Base-by-base conservation (phyloP, 2,113 vertebrate species). In the Pseudopodoces humilis region DNA sequence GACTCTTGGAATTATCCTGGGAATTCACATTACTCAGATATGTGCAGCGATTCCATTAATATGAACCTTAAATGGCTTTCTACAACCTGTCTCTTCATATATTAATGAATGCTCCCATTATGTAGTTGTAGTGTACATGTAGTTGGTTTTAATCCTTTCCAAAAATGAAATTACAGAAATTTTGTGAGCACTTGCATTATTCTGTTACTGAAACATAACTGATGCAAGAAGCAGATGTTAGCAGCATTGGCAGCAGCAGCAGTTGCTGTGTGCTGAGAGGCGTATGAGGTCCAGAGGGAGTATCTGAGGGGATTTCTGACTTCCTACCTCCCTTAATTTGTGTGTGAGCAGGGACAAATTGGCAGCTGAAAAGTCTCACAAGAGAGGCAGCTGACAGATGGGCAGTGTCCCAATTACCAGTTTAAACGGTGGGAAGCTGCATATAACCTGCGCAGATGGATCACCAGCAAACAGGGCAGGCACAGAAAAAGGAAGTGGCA, bases 381-480 rank as follows among this genome's bases (percentile, higher is more conserved):
- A 58, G 76, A 63, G 43, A 49, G 15, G 7, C 0, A 0, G 13
- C 6, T 47, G 15, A 58, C 35, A 91, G 19, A 2, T 58, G 21
- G 46, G 22, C 16, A 39, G 16, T 62, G 18, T 63, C 19, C 4
- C 4, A 10, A 12, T 11, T 17, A 28, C 5, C 41, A 65, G 15
- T 62, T 62, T 14, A 27, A n/a, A 58, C 6, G 9, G 17, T 3
- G 0, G 30, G 24, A 88, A 75, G 27, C 23, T 11, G 1, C 13
- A 4, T 31, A 11, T 18, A 39, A 33, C 7, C 0, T 3, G 6
- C 20, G 10, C 13, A 11, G 8, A 35, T 7, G 9, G 19, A 39
- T 3, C 13, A 70, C 15, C n/a, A 49, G 27, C 4, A 67, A 43
- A 35, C 8, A 69, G 10, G 7, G 9, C 1, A 5, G 56, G 9